Evolutionary conservation across 2,888 invertebrate species (phyloP), one percentile per base, ranked within the genome.

Genomic region (Sturmia bella): DNA sequence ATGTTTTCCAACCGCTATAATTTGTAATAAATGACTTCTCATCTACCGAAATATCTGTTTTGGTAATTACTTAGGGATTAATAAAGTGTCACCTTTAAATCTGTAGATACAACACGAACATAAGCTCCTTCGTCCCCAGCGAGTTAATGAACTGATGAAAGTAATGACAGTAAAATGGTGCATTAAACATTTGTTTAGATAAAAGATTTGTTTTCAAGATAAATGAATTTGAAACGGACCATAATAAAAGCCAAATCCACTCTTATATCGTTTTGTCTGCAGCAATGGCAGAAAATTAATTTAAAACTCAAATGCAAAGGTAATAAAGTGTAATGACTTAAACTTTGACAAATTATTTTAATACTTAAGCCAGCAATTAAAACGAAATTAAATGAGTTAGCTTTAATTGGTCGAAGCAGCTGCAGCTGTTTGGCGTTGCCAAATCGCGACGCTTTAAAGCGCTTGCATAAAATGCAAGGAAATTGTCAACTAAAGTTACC

Each of bases 21-120:
- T 69, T 24, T 13, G 56, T 24, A 63, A 63, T 69, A 56, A 70
- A 70, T 76, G 19, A 63, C 27, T 61, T 19, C 39, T 64, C 39
- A 56, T 45, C 63, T 45, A 69, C 54, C 45, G 45, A 54, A 9
- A 59, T 21, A 59, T 21, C 17, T 15, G 43, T 11, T 59, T 66
- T 48, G 0, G 17, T 61, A 61, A 76, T 52, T 69, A 69, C 54
- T 77, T 45, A 70, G 56, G 48, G 69, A 70, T 77, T 69, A 63
- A 63, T 56, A 70, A 77, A 63, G 54, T 77, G 70, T 70, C 77
- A 70, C 61, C 76, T 69, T 54, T 32, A 24, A 24, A 69, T 61
- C 32, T 11, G 45, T 45, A 21, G 9, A 24, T 1, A 21, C 6
- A 2, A 45, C 27, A 32, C 37, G 37, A n/a, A 45, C 15, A 37